A percentile compares a stretch with the other conserved stretches of the same genome.
Evolutionary conservation across 2,113 vertebrate species (phyloP).

Genomic region (Calypte anna): DNA sequence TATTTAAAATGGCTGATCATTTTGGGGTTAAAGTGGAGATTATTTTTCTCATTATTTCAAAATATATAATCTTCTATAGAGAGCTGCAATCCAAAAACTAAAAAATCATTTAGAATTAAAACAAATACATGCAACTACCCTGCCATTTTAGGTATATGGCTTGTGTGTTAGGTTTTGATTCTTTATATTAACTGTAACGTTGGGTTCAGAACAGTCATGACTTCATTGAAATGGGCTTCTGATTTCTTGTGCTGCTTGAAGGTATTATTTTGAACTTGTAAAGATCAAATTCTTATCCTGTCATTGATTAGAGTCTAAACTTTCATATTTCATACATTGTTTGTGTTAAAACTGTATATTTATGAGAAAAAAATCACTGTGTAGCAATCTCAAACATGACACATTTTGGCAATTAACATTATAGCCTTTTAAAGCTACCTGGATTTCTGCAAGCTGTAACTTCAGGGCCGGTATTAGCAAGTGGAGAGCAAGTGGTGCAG

Average conservation of each 20-base stretch:
- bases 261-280: background rate
- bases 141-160: background rate
- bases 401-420: background rate
- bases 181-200: background rate
- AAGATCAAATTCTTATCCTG: background rate
- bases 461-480: background rate
- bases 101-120: background rate
- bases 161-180: background rate
- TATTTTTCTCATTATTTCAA: background rate
- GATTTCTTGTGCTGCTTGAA: constrained; percentile 3
- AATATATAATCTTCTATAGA: background rate
- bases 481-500: background rate
- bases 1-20: background rate
- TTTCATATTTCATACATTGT: background rate
- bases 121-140: background rate
- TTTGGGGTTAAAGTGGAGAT: background rate
- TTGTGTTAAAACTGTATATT: background rate
- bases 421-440: background rate
- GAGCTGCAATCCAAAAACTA: background rate
- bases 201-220: background rate
- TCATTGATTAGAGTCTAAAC: background rate
- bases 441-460: background rate
- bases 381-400: background rate
- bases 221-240: background rate
- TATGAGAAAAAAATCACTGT: background rate